phyloP scores from a whole-genome alignment of 2,797 vertebrate species.

The Heterohyrax brucei region DNA sequence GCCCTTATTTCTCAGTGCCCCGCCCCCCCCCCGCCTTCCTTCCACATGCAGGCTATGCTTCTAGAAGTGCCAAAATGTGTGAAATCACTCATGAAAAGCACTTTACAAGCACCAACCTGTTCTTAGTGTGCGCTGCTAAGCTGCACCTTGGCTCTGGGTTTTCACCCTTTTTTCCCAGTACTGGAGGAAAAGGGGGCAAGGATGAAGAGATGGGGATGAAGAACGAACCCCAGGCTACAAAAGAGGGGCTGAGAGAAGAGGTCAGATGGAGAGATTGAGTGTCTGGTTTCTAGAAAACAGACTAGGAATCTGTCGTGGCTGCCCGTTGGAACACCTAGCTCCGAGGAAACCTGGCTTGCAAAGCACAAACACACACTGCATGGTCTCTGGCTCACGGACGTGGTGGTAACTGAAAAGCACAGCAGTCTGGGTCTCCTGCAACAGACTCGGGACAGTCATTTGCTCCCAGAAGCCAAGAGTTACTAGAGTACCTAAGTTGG shows the following conservation, averaged over 20 bases:
- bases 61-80: conserved; percentile 82
- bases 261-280: background rate
- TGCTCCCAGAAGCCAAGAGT: conserved; percentile 23
- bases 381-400: background rate
- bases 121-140: conserved; percentile 58
- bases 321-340: conserved; percentile 68
- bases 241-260: background rate
- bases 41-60: conserved; percentile 74
- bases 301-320: background rate
- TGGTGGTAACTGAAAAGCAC: background rate
- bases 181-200: background rate
- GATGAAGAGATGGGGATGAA: background rate
- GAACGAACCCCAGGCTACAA: background rate
- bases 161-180: conserved; percentile 66
- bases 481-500: background rate
- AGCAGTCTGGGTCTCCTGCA: background rate
- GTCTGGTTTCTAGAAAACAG: conserved; percentile 39
- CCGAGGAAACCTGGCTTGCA: conserved; percentile 36
- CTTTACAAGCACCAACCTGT: conserved; percentile 88
- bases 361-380: background rate
- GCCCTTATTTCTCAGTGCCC: conserved; percentile 52
- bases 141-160: conserved; percentile 62
- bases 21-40: conserved; percentile 29
- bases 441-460: background rate
- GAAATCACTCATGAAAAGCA: conserved; percentile 86